A percentile compares a stretch with the other conserved stretches of the same genome.
These are phyloP conservation scores for Gopherus evgoodei DNA, from an alignment of 2,113 vertebrate species.

Conservation along the genomic window DNA sequence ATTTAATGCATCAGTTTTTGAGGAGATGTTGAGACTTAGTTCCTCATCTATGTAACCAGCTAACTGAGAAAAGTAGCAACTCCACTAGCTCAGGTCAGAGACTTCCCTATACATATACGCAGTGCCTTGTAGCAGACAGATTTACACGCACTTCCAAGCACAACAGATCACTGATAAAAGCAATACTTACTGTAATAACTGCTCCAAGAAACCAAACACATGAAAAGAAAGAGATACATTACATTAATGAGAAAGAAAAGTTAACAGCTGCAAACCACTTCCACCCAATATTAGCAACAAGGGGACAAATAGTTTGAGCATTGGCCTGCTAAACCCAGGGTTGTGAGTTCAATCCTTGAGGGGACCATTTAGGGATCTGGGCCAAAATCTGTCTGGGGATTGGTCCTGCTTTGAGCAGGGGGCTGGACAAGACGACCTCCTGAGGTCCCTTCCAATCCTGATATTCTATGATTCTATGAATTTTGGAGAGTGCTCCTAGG, in stretches of 20 bases:
- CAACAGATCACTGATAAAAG: constrained; percentile 28
- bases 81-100: not conserved
- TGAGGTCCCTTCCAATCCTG: no score
- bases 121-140: constrained; percentile 5
- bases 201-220: constrained; percentile 73
- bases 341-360: no score
- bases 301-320: not conserved
- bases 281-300: constrained; percentile 12
- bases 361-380: no score
- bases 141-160: not conserved
- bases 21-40: not conserved
- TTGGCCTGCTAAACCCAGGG: no score
- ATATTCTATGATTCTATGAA: not conserved
- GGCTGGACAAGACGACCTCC: no score
- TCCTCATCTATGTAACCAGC: not conserved
- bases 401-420: no score
- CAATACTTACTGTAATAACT: constrained; percentile 88
- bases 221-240: constrained; percentile 78
- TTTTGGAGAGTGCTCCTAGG: not conserved
- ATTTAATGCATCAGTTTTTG: not conserved
- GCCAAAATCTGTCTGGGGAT: no score
- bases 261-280: not conserved
- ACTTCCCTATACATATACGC: not conserved
- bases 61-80: not conserved
- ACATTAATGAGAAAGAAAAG: constrained; percentile 63